These are phyloP conservation scores for Todiramphus chloris DNA, from an alignment of 2,113 vertebrate species.

Conservation along the genomic window DNA sequence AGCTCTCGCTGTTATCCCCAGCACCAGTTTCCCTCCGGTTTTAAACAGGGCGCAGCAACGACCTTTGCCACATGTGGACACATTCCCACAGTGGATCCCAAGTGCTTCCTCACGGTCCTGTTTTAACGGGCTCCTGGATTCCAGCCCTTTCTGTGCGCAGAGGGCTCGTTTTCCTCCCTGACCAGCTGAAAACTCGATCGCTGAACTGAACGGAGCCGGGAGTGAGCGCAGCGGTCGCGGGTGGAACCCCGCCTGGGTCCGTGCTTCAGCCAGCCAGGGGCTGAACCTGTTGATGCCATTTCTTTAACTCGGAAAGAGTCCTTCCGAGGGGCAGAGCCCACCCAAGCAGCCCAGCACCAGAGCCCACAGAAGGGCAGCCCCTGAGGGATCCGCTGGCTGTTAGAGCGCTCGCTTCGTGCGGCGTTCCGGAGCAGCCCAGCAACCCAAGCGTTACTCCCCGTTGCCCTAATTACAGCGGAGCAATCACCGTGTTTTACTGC, in stretches of 20 bases:
- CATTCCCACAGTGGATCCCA: neutral
- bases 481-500: neutral
- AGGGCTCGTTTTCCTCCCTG: neutral
- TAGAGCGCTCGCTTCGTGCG: neutral
- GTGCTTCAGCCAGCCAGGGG: neutral
- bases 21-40: neutral
- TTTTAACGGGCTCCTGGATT: neutral
- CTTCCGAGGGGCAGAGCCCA: neutral
- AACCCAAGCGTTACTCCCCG: neutral
- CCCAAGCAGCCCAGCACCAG: neutral
- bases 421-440: neutral
- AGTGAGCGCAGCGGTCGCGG: fast-evolving
- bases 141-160: neutral
- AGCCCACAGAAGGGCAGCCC: neutral
- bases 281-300: neutral
- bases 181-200: neutral
- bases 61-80: neutral
- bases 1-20: neutral
- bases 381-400: neutral
- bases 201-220: neutral
- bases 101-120: neutral
- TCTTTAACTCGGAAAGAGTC: neutral
- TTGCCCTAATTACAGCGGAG: constrained; percentile 13
- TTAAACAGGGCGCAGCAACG: neutral
- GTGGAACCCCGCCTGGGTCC: neutral